Percentiles rank a stretch among this genome's conserved stretches.
Evolutionary conservation across 2,113 vertebrate species (phyloP).

Genomic region (Numenius arquata): DNA sequence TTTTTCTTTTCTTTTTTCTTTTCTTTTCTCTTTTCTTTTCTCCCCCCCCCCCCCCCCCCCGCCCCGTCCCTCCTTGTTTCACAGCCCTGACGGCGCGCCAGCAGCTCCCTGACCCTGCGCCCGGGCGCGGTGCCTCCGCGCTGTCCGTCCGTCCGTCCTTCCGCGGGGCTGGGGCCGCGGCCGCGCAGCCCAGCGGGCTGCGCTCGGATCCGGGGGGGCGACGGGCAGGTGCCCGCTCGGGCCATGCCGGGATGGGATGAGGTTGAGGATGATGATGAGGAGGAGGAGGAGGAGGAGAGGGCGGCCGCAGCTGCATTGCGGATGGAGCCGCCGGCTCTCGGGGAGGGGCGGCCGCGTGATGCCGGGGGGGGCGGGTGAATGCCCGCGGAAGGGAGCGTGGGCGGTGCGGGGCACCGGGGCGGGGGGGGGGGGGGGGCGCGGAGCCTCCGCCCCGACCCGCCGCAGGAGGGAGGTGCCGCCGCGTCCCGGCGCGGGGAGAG

Average conservation of each 20-base stretch:
- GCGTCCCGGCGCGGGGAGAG: neutral
- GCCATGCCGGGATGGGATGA: no score
- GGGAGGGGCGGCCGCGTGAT: neutral
- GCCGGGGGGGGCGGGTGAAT: neutral
- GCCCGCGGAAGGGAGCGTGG: neutral
- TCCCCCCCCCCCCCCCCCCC: no score
- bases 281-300: neutral
- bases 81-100: neutral
- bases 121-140: neutral
- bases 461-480: neutral
- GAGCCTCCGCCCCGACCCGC: neutral
- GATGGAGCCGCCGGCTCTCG: neutral
- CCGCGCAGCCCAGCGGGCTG: rapidly evolving
- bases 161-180: neutral
- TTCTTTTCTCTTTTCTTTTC: no score
- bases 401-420: neutral
- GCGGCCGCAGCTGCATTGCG: neutral
- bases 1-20: no score
- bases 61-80: neutral
- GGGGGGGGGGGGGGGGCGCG: neutral
- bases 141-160: neutral
- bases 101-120: neutral
- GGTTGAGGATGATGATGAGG: no score
- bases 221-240: neutral
- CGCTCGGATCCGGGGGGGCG: neutral